A percentile compares a stretch with the other conserved stretches of the same genome.
These are phyloP conservation scores for Pasiphila rectangulata DNA, from an alignment of 2,888 invertebrate species.

Conservation along the genomic window DNA sequence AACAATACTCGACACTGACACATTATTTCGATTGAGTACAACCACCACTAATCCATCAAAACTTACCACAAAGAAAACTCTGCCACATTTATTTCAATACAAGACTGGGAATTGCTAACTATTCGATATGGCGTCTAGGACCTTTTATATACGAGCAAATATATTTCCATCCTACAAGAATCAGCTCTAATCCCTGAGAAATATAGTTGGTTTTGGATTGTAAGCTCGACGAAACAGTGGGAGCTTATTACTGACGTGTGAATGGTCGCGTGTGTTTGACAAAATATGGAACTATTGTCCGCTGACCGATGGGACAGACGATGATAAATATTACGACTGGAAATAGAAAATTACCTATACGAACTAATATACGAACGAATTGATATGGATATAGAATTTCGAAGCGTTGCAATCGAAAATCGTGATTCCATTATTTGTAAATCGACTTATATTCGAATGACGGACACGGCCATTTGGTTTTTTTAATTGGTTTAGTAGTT, in stretches of 20 bases:
- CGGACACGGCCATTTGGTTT: too few species aligned
- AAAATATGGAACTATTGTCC: conserved; percentile 41
- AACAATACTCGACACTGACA: conserved; percentile 61
- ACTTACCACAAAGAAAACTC: background rate
- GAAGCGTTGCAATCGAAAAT: too few species aligned
- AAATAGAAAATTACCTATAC: conserved; percentile 3
- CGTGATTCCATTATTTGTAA: too few species aligned
- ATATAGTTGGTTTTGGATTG: conserved; percentile 20
- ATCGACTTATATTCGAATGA: too few species aligned
- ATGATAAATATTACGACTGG: conserved; percentile 42
- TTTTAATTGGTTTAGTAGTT: too few species aligned
- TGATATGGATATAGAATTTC: background rate
- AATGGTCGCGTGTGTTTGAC: conserved; percentile 50
- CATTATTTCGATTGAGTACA: conserved; percentile 60
- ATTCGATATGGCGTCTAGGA: background rate
- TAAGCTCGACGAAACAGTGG: conserved; percentile 37
- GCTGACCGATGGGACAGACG: conserved; percentile 47
- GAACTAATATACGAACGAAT: too few species aligned
- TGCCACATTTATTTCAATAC: background rate
- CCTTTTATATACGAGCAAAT: background rate
- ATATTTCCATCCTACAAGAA: background rate
- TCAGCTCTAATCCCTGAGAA: accelerated
- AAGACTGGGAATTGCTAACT: background rate
- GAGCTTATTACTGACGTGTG: conserved; percentile 57
- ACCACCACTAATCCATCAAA: conserved; percentile 27